Percentiles rank a stretch among this genome's conserved stretches.
Conservation (phyloP, 2,888 invertebrate genomes). For the Bruchidius siliquastri region DNA sequence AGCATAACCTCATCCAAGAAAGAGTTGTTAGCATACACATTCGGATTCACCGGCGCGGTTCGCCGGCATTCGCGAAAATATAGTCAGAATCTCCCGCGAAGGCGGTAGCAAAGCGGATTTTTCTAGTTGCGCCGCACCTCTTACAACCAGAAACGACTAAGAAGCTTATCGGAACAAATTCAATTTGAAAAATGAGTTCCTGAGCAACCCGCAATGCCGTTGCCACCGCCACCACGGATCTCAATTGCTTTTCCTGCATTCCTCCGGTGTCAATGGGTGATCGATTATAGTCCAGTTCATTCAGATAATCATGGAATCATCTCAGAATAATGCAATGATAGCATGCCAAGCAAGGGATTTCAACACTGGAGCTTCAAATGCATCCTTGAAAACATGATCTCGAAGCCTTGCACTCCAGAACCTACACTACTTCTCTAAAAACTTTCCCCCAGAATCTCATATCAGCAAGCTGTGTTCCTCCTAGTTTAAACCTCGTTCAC, state of each 20-base stretch:
- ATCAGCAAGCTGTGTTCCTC: no score
- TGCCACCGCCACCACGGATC: neutral
- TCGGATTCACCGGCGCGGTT: neutral
- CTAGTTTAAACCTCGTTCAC: no score
- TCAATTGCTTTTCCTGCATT: neutral
- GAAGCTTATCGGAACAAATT: neutral
- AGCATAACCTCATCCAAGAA: neutral
- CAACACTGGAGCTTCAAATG: no score
- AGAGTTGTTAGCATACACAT: neutral
- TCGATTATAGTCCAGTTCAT: no score
- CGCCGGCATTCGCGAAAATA: neutral
- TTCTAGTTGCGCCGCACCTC: neutral
- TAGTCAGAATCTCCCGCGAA: neutral
- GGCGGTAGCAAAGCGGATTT: neutral
- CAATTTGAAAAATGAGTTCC: neutral
- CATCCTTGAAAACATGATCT: no score
- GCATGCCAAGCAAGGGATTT: no score
- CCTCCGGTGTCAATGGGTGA: neutral
- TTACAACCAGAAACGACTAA: neutral
- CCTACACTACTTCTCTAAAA: no score
- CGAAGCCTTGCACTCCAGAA: no score
- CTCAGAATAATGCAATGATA: no score
- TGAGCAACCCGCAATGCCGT: neutral
- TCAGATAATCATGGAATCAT: no score
- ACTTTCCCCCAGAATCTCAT: no score